Conservation (phyloP, 1,140 invertebrate genomes). For the Lamellibrachia luymesi region DNA sequence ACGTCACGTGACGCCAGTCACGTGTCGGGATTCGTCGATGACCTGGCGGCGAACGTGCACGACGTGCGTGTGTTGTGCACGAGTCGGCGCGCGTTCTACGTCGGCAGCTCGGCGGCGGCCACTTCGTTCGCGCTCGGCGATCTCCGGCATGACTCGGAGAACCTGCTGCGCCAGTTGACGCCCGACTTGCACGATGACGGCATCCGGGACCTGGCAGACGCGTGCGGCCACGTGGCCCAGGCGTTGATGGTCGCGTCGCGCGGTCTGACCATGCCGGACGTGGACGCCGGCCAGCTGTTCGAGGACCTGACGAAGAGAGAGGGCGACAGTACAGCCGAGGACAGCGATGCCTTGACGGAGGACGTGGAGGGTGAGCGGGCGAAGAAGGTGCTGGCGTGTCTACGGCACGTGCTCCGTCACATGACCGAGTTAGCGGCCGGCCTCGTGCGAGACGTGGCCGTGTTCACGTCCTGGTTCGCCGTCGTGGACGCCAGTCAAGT, state of each 20-base stretch:
- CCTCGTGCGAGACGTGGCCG: neutral
- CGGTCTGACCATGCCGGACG: constrained; percentile 15
- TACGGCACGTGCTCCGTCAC: constrained; percentile 11
- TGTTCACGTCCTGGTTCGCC: neutral
- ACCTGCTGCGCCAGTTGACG: constrained; percentile 11
- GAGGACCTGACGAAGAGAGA: neutral
- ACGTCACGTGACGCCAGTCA: constrained; percentile 3
- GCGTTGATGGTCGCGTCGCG: constrained; percentile 10
- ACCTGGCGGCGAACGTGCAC: constrained; percentile 9
- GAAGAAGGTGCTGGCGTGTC: neutral
- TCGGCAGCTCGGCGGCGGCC: neutral
- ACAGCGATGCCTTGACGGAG: neutral
- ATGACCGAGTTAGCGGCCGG: neutral
- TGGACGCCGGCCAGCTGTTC: constrained; percentile 19
- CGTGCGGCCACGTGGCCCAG: constrained; percentile 9
- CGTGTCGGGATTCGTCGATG: constrained; percentile 19
- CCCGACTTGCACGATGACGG: constrained; percentile 24
- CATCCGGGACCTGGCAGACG: constrained; percentile 10
- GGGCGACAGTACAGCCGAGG: neutral
- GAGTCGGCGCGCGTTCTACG: constrained; percentile 10
- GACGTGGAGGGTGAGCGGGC: constrained; percentile 13
- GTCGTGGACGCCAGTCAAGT: neutral
- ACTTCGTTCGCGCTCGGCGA: constrained; percentile 7
- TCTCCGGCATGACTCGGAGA: neutral
- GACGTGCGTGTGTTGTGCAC: constrained; percentile 20